Percentiles rank a stretch among this genome's conserved stretches.
phyloP scores from a whole-genome alignment of 2,113 vertebrate genomes.

The Daboia siamensis region DNA sequence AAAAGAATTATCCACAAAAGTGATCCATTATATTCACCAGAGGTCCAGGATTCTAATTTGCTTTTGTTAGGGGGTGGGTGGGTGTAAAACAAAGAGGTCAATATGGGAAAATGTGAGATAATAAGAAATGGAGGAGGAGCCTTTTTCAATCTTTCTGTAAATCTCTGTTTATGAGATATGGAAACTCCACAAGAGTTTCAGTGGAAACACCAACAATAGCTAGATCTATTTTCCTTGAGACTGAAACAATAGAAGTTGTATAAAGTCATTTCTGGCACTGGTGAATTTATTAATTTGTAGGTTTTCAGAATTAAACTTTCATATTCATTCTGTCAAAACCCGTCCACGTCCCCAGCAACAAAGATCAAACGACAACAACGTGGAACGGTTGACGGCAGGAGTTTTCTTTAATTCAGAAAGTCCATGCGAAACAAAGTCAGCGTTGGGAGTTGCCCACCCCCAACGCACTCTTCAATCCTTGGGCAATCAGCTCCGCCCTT shows the following conservation, averaged over 20 bases:
- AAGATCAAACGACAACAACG: too few relatives aligned
- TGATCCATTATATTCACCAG: neutral
- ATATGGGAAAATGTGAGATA: neutral
- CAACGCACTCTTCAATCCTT: too few relatives aligned
- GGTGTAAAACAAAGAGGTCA: neutral
- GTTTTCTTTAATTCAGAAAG: too few relatives aligned
- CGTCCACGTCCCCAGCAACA: too few relatives aligned
- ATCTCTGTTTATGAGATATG: neutral
- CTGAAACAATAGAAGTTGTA: too few relatives aligned
- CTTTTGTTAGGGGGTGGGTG: neutral
- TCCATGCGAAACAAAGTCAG: too few relatives aligned
- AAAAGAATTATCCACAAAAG: neutral
- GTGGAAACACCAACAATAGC: neutral
- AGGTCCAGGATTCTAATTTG: neutral
- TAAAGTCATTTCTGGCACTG: neutral
- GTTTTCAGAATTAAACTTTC: neutral
- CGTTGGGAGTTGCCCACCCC: too few relatives aligned
- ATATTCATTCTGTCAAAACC: neutral
- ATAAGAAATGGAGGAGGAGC: neutral
- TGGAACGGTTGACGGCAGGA: too few relatives aligned
- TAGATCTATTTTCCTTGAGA: neutral
- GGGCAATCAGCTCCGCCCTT: too few relatives aligned
- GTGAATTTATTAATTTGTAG: neutral
- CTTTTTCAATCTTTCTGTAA: neutral
- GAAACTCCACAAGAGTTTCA: neutral